phyloP scores from a whole-genome alignment of 2,797 vertebrate species.

The Sebastolobus altivelis region DNA sequence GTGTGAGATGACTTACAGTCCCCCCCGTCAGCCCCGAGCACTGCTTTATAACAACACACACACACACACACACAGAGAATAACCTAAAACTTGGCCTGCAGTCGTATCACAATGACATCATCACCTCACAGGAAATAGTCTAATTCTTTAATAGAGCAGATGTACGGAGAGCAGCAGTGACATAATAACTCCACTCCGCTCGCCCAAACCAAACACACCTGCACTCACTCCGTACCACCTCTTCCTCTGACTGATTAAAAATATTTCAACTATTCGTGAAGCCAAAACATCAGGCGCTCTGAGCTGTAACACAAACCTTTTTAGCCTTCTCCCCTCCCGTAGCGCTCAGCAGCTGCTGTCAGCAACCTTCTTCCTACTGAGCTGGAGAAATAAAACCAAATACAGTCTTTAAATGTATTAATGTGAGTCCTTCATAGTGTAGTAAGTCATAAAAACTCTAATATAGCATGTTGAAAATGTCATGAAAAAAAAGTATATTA shows the following conservation, averaged over 20 bases:
- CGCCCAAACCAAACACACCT: slow-evolving; percentile 72
- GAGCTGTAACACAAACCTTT: background rate
- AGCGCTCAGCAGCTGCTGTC: slow-evolving; percentile 21
- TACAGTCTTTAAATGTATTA: too few relatives aligned
- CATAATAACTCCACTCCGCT: slow-evolving; percentile 47
- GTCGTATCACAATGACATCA: slow-evolving; percentile 75
- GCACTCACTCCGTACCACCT: slow-evolving; percentile 24
- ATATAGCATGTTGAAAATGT: too few relatives aligned
- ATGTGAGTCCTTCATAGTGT: too few relatives aligned
- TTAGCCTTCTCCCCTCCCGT: slow-evolving; percentile 7
- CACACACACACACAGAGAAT: slow-evolving; percentile 13
- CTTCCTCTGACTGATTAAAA: slow-evolving; percentile 48
- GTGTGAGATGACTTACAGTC: slow-evolving; percentile 78
- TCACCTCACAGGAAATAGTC: slow-evolving; percentile 68
- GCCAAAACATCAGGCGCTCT: slow-evolving; percentile 36
- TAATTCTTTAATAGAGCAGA: slow-evolving; percentile 64
- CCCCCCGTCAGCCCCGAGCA: slow-evolving; percentile 41
- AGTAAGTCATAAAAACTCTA: too few relatives aligned
- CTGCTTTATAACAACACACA: slow-evolving; percentile 38
- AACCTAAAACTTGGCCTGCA: slow-evolving; percentile 12
- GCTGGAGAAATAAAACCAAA: background rate
- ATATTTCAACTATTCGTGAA: slow-evolving; percentile 60
- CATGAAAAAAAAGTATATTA: too few relatives aligned
- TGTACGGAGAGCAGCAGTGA: slow-evolving; percentile 59
- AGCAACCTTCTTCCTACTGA: background rate